phyloP scores from a whole-genome alignment of 2,113 vertebrate genomes.

The Petrocephalus zakoni region DNA sequence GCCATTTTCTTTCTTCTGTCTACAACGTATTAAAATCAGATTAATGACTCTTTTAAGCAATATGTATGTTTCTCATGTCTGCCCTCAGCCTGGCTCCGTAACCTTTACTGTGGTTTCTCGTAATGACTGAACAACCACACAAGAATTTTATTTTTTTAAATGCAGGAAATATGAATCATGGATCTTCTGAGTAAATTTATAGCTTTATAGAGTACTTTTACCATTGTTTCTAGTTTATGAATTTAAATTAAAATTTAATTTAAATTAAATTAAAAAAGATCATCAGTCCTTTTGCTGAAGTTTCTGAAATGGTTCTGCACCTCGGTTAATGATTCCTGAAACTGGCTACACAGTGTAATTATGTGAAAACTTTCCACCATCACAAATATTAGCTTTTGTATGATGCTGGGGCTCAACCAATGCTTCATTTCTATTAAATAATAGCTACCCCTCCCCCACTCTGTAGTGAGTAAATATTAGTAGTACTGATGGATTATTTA shows the following conservation, averaged over 20 bases:
- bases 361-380: no score
- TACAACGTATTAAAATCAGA: no score
- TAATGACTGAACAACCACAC: no score
- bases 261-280: no score
- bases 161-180: background rate
- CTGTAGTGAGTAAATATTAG: background rate
- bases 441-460: background rate
- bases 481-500: background rate
- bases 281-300: background rate
- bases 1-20: no score
- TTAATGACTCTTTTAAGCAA: no score
- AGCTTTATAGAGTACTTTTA: background rate
- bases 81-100: no score
- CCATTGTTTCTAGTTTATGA: background rate
- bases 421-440: background rate
- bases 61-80: no score
- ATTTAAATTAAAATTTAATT: no score
- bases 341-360: background rate
- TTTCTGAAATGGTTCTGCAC: background rate
- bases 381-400: no score
- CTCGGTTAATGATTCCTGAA: background rate
- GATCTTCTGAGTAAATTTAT: background rate
- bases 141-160: no score
- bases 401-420: background rate
- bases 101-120: no score